Evolutionary conservation across 2,797 vertebrate genomes (phyloP).

Genomic region (Anniella stebbinsi): DNA sequence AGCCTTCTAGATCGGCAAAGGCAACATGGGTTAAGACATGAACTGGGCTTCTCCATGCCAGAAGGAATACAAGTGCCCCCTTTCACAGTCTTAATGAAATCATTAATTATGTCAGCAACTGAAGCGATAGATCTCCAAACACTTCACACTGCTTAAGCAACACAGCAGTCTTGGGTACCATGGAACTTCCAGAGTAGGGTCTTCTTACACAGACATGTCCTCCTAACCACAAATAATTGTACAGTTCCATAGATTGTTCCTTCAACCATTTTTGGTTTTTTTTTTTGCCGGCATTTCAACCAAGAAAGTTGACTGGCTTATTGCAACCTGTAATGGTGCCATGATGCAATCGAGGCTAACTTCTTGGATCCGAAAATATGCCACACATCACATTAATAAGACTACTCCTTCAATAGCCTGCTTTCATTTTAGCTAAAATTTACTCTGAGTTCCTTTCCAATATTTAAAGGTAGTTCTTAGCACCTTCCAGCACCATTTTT

Average conservation of each 20-base stretch:
- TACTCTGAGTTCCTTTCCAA: constrained; percentile 55
- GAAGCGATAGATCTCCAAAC: constrained; percentile 73
- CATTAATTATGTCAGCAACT: constrained; percentile 80
- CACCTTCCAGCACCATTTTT: constrained; percentile 63
- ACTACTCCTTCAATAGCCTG: constrained; percentile 56
- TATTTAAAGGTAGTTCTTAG: constrained; percentile 46
- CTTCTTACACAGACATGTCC: constrained; percentile 45
- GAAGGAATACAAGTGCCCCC: constrained; percentile 74
- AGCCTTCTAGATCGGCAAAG: constrained; percentile 71
- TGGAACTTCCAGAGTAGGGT: constrained; percentile 51
- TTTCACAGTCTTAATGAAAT: constrained; percentile 79
- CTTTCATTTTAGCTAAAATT: constrained; percentile 62
- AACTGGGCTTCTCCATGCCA: constrained; percentile 68
- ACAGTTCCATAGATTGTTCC: neutral
- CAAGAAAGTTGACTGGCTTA: constrained; percentile 47
- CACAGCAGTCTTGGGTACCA: constrained; percentile 52
- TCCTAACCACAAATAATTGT: constrained; percentile 26
- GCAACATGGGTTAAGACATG: constrained; percentile 66
- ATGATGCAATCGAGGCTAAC: constrained; percentile 54
- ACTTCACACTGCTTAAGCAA: constrained; percentile 72
- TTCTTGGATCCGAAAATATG: constrained; percentile 56
- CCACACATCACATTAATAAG: constrained; percentile 63
- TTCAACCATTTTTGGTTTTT: constrained; percentile 19
- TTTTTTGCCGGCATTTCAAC: constrained; percentile 16
- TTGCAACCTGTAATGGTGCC: constrained; percentile 38